These are phyloP conservation scores for Rhodeus uyekii DNA, from an alignment of 2,797 vertebrate genomes.

Conservation along the genomic window DNA sequence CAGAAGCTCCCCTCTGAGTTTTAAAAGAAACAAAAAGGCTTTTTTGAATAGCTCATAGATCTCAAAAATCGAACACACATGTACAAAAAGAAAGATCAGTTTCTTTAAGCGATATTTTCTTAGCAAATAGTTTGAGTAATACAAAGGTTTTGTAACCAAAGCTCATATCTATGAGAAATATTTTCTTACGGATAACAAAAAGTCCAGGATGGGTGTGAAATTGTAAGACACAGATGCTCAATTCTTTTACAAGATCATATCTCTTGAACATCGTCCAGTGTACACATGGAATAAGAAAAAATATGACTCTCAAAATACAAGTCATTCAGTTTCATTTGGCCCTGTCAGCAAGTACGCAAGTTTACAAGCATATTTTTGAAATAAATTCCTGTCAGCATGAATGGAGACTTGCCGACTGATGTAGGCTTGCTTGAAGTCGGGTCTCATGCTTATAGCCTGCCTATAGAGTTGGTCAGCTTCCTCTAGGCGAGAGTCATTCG, in stretches of 20 bases:
- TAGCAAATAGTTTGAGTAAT: slow-evolving; percentile 15
- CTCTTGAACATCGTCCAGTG: slow-evolving; percentile 16
- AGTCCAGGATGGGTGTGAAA: neutral
- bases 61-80: slow-evolving; percentile 33
- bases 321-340: neutral
- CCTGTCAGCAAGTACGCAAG: neutral
- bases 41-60: slow-evolving; percentile 15
- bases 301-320: neutral
- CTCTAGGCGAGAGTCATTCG: slow-evolving; percentile 93
- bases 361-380: slow-evolving; percentile 8
- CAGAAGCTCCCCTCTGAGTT: slow-evolving; percentile 90
- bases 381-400: neutral
- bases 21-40: slow-evolving; percentile 18
- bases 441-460: slow-evolving; percentile 98
- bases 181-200: slow-evolving; percentile 16
- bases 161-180: slow-evolving; percentile 4
- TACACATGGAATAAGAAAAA: neutral
- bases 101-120: slow-evolving; percentile 35
- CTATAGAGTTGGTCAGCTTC: slow-evolving; percentile 97
- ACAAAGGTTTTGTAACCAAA: neutral
- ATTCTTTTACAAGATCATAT: neutral
- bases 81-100: slow-evolving; percentile 26
- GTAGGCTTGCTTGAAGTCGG: slow-evolving; percentile 98
- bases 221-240: neutral
- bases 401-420: slow-evolving; percentile 88